These are phyloP conservation scores for Herpailurus yagouaroundi DNA, from an alignment of 2,113 vertebrate species.

Conservation along the genomic window DNA sequence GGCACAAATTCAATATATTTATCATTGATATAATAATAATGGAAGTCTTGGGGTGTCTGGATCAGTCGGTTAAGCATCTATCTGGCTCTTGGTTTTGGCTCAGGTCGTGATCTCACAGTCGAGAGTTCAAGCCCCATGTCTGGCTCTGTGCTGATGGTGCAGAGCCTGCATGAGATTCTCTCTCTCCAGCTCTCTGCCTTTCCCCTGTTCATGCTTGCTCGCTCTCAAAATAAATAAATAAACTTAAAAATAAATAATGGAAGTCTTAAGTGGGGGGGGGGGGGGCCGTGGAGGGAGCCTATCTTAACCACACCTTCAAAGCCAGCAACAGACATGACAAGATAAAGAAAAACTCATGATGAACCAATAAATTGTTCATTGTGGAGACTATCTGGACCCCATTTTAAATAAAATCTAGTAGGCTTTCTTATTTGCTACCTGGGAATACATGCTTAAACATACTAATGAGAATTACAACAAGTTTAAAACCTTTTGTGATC, in stretches of 20 bases:
- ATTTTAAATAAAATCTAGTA: neutral
- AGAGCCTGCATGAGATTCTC: too few relatives aligned
- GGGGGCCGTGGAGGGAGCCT: neutral
- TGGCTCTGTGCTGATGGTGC: too few relatives aligned
- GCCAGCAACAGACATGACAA: neutral
- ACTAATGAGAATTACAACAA: neutral
- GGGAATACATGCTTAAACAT: neutral
- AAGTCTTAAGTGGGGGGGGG: neutral
- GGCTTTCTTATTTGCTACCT: constrained; percentile 6
- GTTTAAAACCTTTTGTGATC: neutral
- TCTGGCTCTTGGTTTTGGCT: too few relatives aligned
- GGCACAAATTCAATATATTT: neutral
- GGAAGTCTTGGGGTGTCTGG: neutral
- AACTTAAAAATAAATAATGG: neutral
- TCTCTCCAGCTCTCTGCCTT: too few relatives aligned
- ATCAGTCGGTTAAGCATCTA: too few relatives aligned
- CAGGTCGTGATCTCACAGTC: too few relatives aligned
- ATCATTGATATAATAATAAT: neutral
- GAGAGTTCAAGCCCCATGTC: too few relatives aligned
- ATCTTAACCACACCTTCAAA: neutral
- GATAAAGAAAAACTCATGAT: neutral
- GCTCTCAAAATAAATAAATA: too few relatives aligned
- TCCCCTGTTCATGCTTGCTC: too few relatives aligned
- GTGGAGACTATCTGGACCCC: neutral
- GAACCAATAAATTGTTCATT: neutral